Evolutionary conservation across 2,888 invertebrate species (phyloP).

Genomic region (Cenopis cana): DNA sequence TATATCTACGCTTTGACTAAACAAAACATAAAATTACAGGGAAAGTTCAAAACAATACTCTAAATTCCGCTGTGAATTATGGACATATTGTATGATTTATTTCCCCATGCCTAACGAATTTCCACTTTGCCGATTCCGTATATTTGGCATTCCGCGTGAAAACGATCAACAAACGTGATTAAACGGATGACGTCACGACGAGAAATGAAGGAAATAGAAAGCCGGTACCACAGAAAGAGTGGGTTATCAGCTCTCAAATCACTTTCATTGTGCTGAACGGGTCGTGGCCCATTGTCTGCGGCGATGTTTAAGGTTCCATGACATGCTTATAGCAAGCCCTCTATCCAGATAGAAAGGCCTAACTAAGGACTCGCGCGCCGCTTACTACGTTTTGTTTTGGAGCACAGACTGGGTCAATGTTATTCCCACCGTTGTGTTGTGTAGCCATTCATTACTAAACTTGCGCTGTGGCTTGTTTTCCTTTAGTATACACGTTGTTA

Average conservation of each 20-base stretch:
- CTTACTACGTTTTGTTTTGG: constrained; percentile 8
- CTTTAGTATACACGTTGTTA: constrained; percentile 9
- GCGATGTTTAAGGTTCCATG: constrained; percentile 36
- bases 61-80: constrained; percentile 47
- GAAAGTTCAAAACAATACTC: no score
- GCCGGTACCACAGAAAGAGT: constrained; percentile 41
- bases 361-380: background rate
- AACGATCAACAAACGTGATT: constrained; percentile 14
- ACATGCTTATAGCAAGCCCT: constrained; percentile 27
- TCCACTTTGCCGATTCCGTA: background rate
- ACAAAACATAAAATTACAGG: no score
- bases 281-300: constrained; percentile 38
- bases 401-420: constrained; percentile 40
- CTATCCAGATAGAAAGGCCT: constrained; percentile 4
- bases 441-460: constrained; percentile 21
- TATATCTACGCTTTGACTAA: no score
- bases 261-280: constrained; percentile 49
- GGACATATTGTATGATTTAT: constrained; percentile 15
- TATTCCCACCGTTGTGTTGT: constrained; percentile 41
- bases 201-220: constrained; percentile 43
- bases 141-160: background rate
- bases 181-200: constrained; percentile 4
- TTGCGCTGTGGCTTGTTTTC: constrained; percentile 15
- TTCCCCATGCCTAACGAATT: background rate
- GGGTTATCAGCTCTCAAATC: constrained; percentile 49